Conservation (phyloP, 2,113 vertebrate genomes). For the cattle (Bos taurus) region ARS-UCD2.0 NC_037350.1:39078001-39078500, state of each 20-base stretch:
- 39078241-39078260: background rate
- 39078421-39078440: background rate
- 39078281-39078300: background rate
- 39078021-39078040: background rate
- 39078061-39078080: background rate
- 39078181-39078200: background rate
- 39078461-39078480: background rate
- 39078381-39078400: background rate
- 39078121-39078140: background rate
- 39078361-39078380: background rate
- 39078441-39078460: background rate
- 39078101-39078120: background rate
- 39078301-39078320: background rate
- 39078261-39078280: background rate
- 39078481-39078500: background rate
- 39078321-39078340: background rate
- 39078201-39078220: background rate
- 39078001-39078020: conserved; percentile 5
- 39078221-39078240: background rate
- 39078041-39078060: background rate
- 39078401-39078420: background rate
- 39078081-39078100: background rate
- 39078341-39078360: background rate
- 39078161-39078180: background rate
- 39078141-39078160: background rate